These are phyloP conservation scores for Drosophila ercepeae DNA, from an alignment of 1,140 invertebrate genomes.

Conservation along the genomic window DNA sequence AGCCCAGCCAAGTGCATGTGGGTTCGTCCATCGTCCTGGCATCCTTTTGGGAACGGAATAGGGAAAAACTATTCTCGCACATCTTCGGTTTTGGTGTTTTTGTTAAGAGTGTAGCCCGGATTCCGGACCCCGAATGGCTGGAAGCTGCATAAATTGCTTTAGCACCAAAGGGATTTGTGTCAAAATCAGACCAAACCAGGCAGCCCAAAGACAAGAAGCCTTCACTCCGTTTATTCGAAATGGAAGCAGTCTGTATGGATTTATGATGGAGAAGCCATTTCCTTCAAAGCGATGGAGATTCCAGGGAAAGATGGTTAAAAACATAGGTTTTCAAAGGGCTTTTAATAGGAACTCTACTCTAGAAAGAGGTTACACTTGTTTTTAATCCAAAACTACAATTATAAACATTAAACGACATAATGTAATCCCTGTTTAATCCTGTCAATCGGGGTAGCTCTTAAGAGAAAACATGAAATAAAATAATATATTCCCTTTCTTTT, in stretches of 20 bases:
- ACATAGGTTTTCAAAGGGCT: no score
- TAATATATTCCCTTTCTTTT: conserved; percentile 27
- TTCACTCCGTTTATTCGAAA: conserved; percentile 28
- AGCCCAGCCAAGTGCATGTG: conserved; percentile 64
- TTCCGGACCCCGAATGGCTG: conserved; percentile 25
- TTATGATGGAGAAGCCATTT: conserved; percentile 33
- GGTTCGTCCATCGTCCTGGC: background rate
- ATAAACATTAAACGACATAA: background rate
- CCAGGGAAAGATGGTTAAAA: background rate
- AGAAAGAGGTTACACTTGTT: background rate
- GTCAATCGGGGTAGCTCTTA: background rate
- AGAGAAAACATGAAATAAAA: background rate
- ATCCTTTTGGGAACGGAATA: background rate
- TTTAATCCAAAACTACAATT: background rate
- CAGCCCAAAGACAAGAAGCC: conserved; percentile 56
- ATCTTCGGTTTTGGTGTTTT: conserved; percentile 43
- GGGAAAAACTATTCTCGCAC: conserved; percentile 41
- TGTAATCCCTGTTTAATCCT: background rate
- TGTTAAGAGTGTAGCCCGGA: conserved; percentile 3
- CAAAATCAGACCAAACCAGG: conserved; percentile 73
- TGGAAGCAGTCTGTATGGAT: conserved; percentile 5
- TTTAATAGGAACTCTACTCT: background rate
- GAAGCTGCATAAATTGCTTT: conserved; percentile 79
- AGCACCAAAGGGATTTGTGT: conserved; percentile 81
- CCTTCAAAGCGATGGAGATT: conserved; percentile 3